Evolutionary conservation across 2,888 invertebrate genomes (phyloP).

Genomic region (Xestia c-nigrum): DNA sequence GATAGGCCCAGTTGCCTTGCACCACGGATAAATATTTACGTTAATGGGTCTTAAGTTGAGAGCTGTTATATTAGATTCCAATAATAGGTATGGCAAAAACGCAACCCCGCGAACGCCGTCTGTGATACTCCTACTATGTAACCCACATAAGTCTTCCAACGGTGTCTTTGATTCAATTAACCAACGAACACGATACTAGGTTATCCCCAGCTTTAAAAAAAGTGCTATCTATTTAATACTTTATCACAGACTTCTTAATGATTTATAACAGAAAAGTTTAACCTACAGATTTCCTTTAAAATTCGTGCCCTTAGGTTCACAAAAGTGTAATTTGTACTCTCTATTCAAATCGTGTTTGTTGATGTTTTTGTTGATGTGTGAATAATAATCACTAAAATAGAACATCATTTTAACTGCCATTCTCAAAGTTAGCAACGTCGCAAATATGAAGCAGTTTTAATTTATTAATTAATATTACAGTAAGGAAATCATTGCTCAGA

Average conservation of each 20-base stretch:
- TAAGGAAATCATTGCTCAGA: not conserved
- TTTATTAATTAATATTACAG: not conserved
- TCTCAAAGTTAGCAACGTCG: not conserved
- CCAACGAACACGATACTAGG: too few species aligned
- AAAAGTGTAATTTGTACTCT: slow-evolving; percentile 45
- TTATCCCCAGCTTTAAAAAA: not conserved
- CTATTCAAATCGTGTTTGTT: slow-evolving; percentile 43
- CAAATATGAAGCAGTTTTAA: not conserved
- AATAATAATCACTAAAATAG: not conserved
- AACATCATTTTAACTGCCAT: not conserved
- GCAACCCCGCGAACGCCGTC: too few species aligned
- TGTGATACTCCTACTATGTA: too few species aligned
- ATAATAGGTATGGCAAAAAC: too few species aligned
- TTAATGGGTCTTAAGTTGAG: too few species aligned
- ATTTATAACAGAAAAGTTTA: not conserved
- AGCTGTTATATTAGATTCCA: too few species aligned
- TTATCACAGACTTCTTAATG: not conserved
- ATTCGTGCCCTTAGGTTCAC: slow-evolving; percentile 2
- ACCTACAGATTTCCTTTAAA: slow-evolving; percentile 1
- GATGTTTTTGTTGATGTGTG: not conserved
- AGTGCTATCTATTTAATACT: not conserved
- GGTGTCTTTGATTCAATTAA: too few species aligned
- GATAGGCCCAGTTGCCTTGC: too few species aligned
- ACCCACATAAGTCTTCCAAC: too few species aligned
- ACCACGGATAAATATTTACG: too few species aligned